phyloP scores from a whole-genome alignment of 2,113 vertebrate genomes.

The Eonycteris spelaea region DNA sequence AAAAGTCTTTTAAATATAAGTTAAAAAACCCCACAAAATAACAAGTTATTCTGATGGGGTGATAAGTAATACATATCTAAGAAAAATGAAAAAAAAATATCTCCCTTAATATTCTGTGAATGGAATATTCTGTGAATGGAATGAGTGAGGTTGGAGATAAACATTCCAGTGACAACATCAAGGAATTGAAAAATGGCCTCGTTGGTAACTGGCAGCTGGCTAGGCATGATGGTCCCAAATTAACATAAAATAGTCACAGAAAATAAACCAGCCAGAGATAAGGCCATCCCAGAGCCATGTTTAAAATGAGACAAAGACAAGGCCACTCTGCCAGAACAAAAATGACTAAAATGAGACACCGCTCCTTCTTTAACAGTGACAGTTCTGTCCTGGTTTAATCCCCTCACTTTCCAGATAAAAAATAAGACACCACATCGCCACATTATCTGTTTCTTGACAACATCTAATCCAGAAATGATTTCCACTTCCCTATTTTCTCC shows the following conservation, averaged over 20 bases:
- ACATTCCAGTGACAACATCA: neutral
- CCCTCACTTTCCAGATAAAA: neutral
- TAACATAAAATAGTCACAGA: neutral
- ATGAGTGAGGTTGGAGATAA: neutral
- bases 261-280: neutral
- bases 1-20: neutral
- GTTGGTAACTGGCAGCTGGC: neutral
- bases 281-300: neutral
- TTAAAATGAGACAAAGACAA: neutral
- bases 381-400: neutral
- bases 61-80: neutral
- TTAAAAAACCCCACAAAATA: neutral
- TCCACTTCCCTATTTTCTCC: neutral
- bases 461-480: neutral
- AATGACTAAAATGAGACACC: neutral
- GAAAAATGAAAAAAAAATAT: neutral
- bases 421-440: neutral
- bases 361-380: neutral
- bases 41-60: neutral
- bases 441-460: neutral
- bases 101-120: conserved; percentile 17
- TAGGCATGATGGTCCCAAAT: neutral
- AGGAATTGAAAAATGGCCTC: neutral
- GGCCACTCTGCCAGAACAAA: neutral
- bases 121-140: neutral